Evolutionary conservation across 2,113 vertebrate species (phyloP), one percentile per base, ranked within the genome.

Genomic region (Crotalus tigris): DNA sequence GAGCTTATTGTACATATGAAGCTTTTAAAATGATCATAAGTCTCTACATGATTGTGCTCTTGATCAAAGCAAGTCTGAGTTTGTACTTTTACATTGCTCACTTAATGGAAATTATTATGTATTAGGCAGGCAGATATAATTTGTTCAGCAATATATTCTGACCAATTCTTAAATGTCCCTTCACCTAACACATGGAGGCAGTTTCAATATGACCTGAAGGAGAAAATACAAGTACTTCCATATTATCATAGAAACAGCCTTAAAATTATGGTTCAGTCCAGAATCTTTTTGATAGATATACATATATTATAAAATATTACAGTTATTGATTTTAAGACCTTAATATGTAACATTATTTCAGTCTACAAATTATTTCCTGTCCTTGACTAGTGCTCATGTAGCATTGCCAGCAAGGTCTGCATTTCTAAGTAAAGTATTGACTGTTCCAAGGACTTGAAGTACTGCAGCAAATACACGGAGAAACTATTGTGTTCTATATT

Each of bases 311-410:
- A 88, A 94, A 93, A 93, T 92, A 96, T 95, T 94, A 90, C 24
- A 90, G 92, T 75, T 95, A 96, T 96, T 95, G 95, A 93, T 44
- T 95, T 95, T 95, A 95, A 95, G 92, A 96, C 94, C 89, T 93
- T 61, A 91, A 86, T 90, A 96, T 95, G 94, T 89, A 94, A 95
- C 85, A 94, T 85, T 95, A 61, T 85, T 91, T 95, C 93, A 94
- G 46, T 91, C 92, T 53, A 89, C 94, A 90, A 90, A 91, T 94
- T 91, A 92, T 92, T 46, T 95, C 91, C 94, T 93, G 95, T 96
- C 58, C 94, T 94, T 96, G 92, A 96, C 94, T 96, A 91, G 96
- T 89, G 19, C 93, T 95, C 93, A 93, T 51, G 91, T 87, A 85
- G 29, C 2, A 90, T 92, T 93, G 93, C 92, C 49, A 88, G 39